These are phyloP conservation scores for Anthophora plumipes DNA, from an alignment of 2,888 invertebrate genomes.

Conservation along the genomic window DNA sequence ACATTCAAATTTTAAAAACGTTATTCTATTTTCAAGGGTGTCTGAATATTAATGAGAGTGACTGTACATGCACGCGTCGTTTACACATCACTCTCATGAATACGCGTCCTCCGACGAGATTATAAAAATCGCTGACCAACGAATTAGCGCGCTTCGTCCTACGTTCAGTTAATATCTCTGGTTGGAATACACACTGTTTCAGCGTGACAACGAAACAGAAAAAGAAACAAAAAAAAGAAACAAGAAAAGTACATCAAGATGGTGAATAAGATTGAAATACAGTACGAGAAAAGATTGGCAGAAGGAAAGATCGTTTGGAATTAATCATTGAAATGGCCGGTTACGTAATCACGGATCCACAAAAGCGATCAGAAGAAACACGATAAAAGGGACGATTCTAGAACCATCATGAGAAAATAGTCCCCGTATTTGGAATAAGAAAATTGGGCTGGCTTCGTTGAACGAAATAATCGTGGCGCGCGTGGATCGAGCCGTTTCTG, in stretches of 20 bases:
- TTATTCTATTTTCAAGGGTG: no score
- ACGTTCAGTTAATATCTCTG: conserved; percentile 64
- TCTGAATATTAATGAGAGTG: no score
- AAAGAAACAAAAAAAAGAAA: conserved; percentile 43
- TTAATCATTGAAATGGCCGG: conserved; percentile 24
- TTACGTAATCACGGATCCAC: conserved; percentile 75
- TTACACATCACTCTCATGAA: conserved; percentile 11
- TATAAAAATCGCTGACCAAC: conserved; percentile 62
- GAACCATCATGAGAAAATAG: conserved; percentile 78
- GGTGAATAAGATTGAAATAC: conserved; percentile 34
- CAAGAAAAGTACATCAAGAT: neutral
- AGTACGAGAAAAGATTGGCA: conserved; percentile 34
- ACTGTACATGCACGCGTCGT: no score
- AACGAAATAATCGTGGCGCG: conserved; percentile 58
- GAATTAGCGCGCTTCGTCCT: conserved; percentile 67
- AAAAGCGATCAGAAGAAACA: conserved; percentile 70
- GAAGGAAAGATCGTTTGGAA: conserved; percentile 15
- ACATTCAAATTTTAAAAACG: no score
- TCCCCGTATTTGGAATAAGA: conserved; percentile 74
- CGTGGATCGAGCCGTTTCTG: conserved; percentile 34
- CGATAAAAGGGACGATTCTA: conserved; percentile 79
- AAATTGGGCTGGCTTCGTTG: conserved; percentile 77
- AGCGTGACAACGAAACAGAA: conserved; percentile 47
- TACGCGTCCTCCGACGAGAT: conserved; percentile 51
- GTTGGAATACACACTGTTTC: conserved; percentile 34